Base-by-base conservation (phyloP, 30 jellyfish, hydroid and myxozoan genomes). In the Catostylus mosaicus region DNA sequence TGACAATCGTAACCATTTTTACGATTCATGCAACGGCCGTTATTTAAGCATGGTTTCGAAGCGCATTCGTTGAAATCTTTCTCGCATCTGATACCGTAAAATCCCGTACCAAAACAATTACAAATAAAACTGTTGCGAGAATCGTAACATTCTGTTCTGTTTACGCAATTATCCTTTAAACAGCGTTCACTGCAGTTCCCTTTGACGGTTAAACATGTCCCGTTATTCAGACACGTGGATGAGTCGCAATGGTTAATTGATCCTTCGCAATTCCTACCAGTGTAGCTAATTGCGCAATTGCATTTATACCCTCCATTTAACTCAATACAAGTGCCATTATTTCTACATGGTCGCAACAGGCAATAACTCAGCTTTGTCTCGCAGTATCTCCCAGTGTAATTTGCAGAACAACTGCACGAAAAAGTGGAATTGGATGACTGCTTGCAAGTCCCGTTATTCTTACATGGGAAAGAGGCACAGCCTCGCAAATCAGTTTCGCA, bases 391-490 rank as follows among this genome's bases (percentile, higher is more conserved):
- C 96, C 96, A 4, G 81, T 26, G 78, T 43, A 77, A 22, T 85
- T 86, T 1, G 51, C 51, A 36, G 62, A 20, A 38, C 88, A 72
- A 61, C 79, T 19, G 63, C 88, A 69, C 0, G 27, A 30, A 16
- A 57, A 18, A 12, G 83, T 30, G 0, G 88, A 62, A 62, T 75
- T 75, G 57, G 73, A 10, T 27, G 76, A 14, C 30, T 40, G 45
- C 14, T 30, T 73, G 88, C 95, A 84, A 6, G 32, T 64, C 20
- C 86, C 92, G 0, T 86, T 86, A 23, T 73, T 73, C 34, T 11
- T 33, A 51, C 95, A 84, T 11, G 95, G 95, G 47, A 37, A 61
- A 35, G 88, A 73, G 78, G 88, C 84, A 73, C 95, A 84, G 61
- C 88, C 95, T 43, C 78, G 83, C 19, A 8, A 23, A 52, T 84